Base-by-base conservation (phyloP, 2,888 invertebrate species). In the Synergus japonicus region DNA sequence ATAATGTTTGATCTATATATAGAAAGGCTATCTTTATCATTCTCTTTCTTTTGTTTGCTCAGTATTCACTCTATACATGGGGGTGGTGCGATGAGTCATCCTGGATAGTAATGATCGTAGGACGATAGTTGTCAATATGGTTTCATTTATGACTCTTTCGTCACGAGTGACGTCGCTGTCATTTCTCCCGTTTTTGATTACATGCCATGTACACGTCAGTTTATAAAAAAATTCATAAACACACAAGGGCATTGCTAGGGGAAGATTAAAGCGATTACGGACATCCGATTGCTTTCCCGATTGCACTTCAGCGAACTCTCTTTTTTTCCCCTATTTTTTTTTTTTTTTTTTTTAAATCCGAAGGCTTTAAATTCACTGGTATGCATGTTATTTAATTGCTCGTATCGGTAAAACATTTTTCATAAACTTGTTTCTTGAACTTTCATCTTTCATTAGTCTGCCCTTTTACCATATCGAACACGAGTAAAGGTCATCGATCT, bases 131-230 rank as follows among this genome's bases (percentile, higher is more conserved):
- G 73, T 73, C 73, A 73, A 73, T 54, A 73, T 15, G 22, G 54
- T 73, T 73, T 73, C 73, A 73, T 58, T 73, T 73, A 13, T 37
- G 73, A 9, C 10, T 54, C 37, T 73, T 73, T 18, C 54, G 54
- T 73, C 37, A 73, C 37, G n/a, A 58, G 15, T 41, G 41, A 73
- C 49, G n/a, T 41, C 54, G 29, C 73, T 54, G 41, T 58, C 54
- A 73, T 73, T 41, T 15, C 73, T n/a, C 5, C 18, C n/a, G 73
- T n/a, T 73, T 86, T 86, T 87, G 87, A 89, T 89, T 87, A 89
- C 85, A 84, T 81, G 82, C 81, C 85, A 78, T 79, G 82, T 78
- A 86, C 84, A 73, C 60, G 81, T 85, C 83, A 83, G 78, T 77
- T n/a, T 29, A 77, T 18, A 60, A 69, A 78, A 81, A 67, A 80